Evolutionary conservation across 2,797 vertebrate genomes (phyloP).

Genomic region (Tenualosa ilisha): DNA sequence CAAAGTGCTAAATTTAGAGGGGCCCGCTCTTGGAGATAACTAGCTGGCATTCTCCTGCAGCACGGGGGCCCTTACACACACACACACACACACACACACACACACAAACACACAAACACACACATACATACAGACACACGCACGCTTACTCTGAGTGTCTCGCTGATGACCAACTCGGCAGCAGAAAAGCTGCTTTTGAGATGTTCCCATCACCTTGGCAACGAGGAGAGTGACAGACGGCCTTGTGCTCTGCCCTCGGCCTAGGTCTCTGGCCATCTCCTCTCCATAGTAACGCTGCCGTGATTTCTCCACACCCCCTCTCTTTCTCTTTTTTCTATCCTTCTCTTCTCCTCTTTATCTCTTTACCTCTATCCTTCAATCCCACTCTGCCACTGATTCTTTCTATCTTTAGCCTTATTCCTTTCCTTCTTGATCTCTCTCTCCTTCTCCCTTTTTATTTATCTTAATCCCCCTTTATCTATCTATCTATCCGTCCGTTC

Average conservation of each 20-base stretch:
- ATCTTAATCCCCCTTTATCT: too few species aligned
- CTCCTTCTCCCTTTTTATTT: not conserved
- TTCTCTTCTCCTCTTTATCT: conserved; percentile 28
- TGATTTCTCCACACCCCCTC: not conserved
- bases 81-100: not conserved
- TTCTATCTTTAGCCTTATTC: not conserved
- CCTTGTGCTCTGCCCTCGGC: conserved; percentile 47
- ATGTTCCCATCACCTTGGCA: conserved; percentile 53
- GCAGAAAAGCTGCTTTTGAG: conserved; percentile 40
- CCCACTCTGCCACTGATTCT: not conserved
- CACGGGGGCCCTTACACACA: conserved; percentile 25
- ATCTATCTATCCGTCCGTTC: too few species aligned
- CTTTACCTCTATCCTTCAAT: not conserved
- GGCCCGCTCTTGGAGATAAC: conserved; percentile 54
- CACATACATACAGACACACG: not conserved
- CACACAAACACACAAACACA: not conserved
- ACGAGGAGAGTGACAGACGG: conserved; percentile 55
- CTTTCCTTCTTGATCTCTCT: not conserved
- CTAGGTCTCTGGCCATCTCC: conserved; percentile 30
- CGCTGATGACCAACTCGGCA: not conserved
- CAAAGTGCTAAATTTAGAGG: conserved; percentile 62
- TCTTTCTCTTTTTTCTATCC: conserved; percentile 34
- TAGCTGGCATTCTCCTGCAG: conserved; percentile 58
- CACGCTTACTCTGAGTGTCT: not conserved
- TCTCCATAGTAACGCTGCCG: not conserved